Conservation (phyloP, 2,113 vertebrate species). For the Ursus arctos region DNA sequence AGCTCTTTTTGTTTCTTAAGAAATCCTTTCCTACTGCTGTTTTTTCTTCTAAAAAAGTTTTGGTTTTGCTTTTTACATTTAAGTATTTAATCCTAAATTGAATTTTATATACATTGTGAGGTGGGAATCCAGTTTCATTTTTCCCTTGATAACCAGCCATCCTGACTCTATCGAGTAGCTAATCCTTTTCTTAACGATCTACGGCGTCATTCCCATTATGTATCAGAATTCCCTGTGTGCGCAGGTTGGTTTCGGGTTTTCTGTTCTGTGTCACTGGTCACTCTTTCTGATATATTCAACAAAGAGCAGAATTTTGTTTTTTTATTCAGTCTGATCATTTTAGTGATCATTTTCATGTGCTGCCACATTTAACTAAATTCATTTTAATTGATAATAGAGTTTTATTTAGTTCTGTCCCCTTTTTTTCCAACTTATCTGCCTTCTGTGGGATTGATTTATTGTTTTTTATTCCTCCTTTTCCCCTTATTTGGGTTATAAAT, state of each 20-base stretch:
- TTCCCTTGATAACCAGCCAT: neutral
- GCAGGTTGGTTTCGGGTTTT: neutral
- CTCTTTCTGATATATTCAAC: neutral
- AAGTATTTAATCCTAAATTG: slow-evolving; percentile 1
- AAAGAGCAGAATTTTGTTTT: neutral
- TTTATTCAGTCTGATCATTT: neutral
- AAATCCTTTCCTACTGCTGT: neutral
- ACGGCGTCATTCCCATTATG: neutral
- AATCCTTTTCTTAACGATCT: neutral
- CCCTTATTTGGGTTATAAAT: neutral
- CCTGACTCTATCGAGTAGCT: neutral
- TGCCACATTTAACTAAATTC: neutral
- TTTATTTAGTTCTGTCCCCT: neutral
- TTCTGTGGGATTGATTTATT: neutral
- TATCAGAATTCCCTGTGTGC: neutral
- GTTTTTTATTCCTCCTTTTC: slow-evolving; percentile 35
- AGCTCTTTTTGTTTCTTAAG: slow-evolving; percentile 21
- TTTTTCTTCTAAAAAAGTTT: slow-evolving; percentile 14
- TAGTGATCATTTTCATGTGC: no score
- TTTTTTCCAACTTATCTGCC: neutral
- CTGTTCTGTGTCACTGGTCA: neutral
- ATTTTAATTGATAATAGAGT: neutral
- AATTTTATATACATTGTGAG: neutral
- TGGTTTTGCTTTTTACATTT: slow-evolving; percentile 49
- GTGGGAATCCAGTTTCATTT: neutral